Evolutionary conservation across 2,797 vertebrate genomes (phyloP).

Genomic region (Megaceryle alcyon): DNA sequence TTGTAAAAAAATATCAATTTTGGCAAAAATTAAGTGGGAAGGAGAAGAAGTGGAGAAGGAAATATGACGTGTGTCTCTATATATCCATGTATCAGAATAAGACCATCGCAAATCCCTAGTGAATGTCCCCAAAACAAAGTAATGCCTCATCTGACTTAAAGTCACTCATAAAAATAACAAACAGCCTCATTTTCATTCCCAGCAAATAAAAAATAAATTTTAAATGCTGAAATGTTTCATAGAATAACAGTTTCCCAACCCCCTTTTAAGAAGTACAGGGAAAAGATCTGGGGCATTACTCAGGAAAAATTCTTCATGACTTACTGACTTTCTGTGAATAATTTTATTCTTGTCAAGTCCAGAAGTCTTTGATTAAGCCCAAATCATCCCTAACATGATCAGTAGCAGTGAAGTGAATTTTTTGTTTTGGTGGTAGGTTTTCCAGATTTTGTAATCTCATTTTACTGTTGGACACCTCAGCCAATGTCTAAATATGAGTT

Average conservation of each 20-base stretch:
- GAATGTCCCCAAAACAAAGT: neutral
- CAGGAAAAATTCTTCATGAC: neutral
- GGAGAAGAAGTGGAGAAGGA: neutral
- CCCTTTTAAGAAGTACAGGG: neutral
- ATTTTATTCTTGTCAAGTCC: neutral
- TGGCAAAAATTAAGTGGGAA: neutral
- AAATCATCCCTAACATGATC: neutral
- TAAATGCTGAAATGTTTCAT: neutral
- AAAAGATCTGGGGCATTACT: neutral
- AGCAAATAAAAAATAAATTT: neutral
- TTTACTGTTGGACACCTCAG: neutral
- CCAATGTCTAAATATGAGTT: neutral
- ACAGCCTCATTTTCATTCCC: neutral
- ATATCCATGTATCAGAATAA: neutral
- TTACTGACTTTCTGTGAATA: neutral
- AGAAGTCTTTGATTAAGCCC: neutral
- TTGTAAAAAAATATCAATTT: neutral
- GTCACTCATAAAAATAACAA: neutral
- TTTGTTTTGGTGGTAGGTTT: neutral
- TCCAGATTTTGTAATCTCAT: neutral
- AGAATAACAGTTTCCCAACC: neutral
- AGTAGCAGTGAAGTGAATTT: neutral
- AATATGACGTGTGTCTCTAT: neutral
- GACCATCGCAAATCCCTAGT: neutral
- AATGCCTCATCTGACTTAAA: neutral